phyloP scores from a whole-genome alignment of 2,113 vertebrate genomes.

The Microtus ochrogaster region DNA sequence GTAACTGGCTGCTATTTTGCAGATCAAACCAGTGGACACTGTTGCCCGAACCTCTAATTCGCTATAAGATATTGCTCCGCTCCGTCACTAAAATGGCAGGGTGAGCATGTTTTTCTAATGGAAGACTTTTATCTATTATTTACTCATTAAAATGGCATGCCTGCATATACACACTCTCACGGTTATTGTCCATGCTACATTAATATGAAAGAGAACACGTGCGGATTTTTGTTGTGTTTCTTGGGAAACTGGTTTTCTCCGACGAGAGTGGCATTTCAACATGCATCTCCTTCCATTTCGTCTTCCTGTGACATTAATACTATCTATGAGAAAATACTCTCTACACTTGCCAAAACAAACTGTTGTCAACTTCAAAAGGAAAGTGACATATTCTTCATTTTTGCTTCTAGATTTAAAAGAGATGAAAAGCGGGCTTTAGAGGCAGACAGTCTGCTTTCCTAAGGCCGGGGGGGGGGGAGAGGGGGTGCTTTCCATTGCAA shows the following conservation, averaged over 20 bases:
- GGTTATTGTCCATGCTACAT: background rate
- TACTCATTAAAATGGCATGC: background rate
- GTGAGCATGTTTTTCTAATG: background rate
- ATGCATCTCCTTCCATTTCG: conserved; percentile 25
- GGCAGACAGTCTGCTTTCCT: conserved; percentile 2
- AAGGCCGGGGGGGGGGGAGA: background rate
- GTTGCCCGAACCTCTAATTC: background rate
- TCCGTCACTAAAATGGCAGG: background rate
- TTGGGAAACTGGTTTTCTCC: conserved; percentile 45
- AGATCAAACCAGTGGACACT: background rate
- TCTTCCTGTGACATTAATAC: conserved; percentile 37
- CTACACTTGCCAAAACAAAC: conserved; percentile 50
- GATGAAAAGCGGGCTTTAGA: conserved; percentile 63
- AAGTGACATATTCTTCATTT: conserved; percentile 60
- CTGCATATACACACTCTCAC: background rate
- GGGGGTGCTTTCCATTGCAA: background rate
- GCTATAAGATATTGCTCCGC: background rate
- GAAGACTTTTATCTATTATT: background rate
- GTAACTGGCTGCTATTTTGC: background rate
- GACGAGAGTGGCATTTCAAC: conserved; percentile 40
- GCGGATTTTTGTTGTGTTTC: background rate
- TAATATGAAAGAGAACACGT: background rate
- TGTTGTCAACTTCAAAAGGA: conserved; percentile 61
- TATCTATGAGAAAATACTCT: conserved; percentile 58
- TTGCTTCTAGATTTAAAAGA: conserved; percentile 59